Percentiles rank a stretch among this genome's conserved stretches.
Conservation (phyloP, 1,140 invertebrate genomes). For the Zaprionus vittiger region DNA sequence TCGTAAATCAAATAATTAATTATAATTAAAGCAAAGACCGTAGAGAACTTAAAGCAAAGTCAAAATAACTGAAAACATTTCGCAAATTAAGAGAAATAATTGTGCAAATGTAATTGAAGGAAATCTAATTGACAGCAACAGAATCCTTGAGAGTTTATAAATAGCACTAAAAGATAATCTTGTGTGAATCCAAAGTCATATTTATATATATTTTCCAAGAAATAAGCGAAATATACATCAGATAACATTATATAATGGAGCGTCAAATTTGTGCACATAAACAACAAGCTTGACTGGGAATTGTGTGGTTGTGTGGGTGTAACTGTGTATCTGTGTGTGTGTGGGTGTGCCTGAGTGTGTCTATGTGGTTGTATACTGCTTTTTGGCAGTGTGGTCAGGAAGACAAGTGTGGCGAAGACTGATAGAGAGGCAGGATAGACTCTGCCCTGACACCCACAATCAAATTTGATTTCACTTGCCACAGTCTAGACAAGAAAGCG, state of each 20-base stretch:
- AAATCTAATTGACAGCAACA: neutral
- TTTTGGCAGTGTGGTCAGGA: slow-evolving; percentile 14
- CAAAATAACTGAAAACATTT: neutral
- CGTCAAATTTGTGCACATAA: slow-evolving; percentile 36
- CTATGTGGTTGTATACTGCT: neutral
- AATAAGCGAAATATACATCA: neutral
- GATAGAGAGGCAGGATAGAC: neutral
- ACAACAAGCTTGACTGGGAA: neutral
- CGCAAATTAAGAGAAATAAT: neutral
- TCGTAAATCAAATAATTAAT: slow-evolving; percentile 11
- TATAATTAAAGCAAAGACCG: slow-evolving; percentile 2
- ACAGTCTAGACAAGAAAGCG: slow-evolving; percentile 39
- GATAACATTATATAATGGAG: slow-evolving; percentile 44
- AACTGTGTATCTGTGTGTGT: neutral
- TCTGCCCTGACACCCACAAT: slow-evolving; percentile 38
- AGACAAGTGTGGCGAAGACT: slow-evolving; percentile 20
- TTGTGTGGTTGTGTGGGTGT: neutral
- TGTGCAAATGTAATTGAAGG: neutral
- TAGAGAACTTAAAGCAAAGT: slow-evolving; percentile 1
- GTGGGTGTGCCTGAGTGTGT: neutral
- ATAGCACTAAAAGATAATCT: neutral
- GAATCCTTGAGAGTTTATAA: neutral
- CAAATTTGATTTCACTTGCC: slow-evolving; percentile 49
- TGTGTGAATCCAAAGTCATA: slow-evolving; percentile 10
- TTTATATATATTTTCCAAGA: slow-evolving; percentile 23